These are phyloP conservation scores for Erynnis tages DNA, from an alignment of 2,888 invertebrate species.

Conservation along the genomic window DNA sequence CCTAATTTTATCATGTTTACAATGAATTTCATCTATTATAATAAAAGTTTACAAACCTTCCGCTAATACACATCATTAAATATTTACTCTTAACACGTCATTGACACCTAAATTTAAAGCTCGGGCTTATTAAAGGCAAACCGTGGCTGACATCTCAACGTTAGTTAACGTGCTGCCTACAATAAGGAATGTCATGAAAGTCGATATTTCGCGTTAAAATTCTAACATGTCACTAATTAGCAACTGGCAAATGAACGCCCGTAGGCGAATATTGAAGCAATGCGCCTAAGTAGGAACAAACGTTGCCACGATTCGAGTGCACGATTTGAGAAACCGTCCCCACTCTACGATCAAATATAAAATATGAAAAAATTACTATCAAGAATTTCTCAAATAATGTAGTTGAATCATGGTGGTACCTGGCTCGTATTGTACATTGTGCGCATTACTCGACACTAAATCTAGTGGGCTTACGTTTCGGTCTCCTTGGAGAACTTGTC, in stretches of 20 bases:
- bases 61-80: slow-evolving; percentile 17
- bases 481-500: slow-evolving; percentile 91
- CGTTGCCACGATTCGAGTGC: slow-evolving; percentile 34
- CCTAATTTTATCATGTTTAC: neutral
- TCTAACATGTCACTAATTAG: slow-evolving; percentile 17
- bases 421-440: slow-evolving; percentile 22
- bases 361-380: slow-evolving; percentile 19
- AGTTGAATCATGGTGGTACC: slow-evolving; percentile 32
- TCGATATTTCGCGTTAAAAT: slow-evolving; percentile 35
- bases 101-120: slow-evolving; percentile 50
- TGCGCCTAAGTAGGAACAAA: slow-evolving; percentile 20
- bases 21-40: slow-evolving; percentile 11
- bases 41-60: slow-evolving; percentile 13
- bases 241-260: slow-evolving; percentile 13
- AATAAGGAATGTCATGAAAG: slow-evolving; percentile 53
- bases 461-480: slow-evolving; percentile 84
- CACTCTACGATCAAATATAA: slow-evolving; percentile 20
- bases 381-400: slow-evolving; percentile 36
- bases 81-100: slow-evolving; percentile 38
- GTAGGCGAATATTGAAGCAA: slow-evolving; percentile 10
- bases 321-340: slow-evolving; percentile 35
- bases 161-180: slow-evolving; percentile 37
- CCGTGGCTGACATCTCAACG: slow-evolving; percentile 35
- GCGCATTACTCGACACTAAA: slow-evolving; percentile 28
- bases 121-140: slow-evolving; percentile 43